Evolutionary conservation across 2,888 invertebrate genomes (phyloP).

Genomic region (Ichneumon xanthorius): DNA sequence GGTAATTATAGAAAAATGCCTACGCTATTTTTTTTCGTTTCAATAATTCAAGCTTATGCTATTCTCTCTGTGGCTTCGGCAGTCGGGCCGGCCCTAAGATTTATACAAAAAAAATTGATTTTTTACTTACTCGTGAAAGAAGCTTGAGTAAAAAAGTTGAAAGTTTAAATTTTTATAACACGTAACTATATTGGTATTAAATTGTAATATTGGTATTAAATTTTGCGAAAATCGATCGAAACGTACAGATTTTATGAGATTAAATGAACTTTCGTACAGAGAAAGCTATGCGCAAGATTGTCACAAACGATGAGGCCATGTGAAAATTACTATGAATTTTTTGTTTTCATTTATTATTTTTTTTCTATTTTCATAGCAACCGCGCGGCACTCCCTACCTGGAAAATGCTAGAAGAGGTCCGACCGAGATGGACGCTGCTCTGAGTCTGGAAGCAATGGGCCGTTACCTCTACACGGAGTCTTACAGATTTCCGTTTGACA

Average conservation of each 20-base stretch:
- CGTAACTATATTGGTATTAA: too few species aligned
- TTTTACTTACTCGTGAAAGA: not conserved
- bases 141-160: too few species aligned
- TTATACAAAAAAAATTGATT: slow-evolving; percentile 32
- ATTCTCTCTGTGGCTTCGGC: not conserved
- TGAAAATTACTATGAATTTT: too few species aligned
- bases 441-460: slow-evolving; percentile 73
- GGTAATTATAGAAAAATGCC: slow-evolving; percentile 68
- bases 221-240: too few species aligned
- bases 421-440: slow-evolving; percentile 73
- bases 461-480: slow-evolving; percentile 75
- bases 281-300: too few species aligned
- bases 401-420: slow-evolving; percentile 66
- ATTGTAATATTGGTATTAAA: too few species aligned
- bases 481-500: slow-evolving; percentile 69
- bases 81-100: not conserved
- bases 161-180: too few species aligned
- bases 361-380: slow-evolving; percentile 33
- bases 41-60: not conserved
- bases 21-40: not conserved
- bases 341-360: not conserved
- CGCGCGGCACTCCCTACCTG: slow-evolving; percentile 74
- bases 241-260: too few species aligned
- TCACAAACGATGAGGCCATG: too few species aligned
- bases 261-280: too few species aligned